Evolutionary conservation across 2,113 vertebrate species (phyloP).

Genomic region (Procavia capensis): DNA sequence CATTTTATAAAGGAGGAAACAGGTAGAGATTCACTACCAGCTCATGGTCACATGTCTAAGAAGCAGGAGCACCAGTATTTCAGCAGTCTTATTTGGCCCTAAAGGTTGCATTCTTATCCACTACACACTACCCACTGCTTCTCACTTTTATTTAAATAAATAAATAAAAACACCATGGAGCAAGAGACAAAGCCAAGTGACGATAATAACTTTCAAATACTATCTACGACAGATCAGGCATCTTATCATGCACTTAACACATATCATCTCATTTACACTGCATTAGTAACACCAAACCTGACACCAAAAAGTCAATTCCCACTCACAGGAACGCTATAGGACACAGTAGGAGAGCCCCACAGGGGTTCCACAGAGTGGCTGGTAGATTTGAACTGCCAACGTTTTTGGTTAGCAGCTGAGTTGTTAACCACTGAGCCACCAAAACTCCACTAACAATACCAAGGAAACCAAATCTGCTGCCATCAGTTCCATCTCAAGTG

Average conservation of each 20-base stretch:
- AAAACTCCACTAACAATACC: not conserved
- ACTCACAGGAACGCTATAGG: too few species aligned
- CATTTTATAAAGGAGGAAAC: slow-evolving; percentile 12
- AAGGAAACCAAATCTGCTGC: too few species aligned
- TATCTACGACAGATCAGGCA: not conserved
- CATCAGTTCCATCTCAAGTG: too few species aligned
- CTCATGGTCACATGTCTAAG: not conserved
- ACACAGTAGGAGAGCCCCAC: too few species aligned
- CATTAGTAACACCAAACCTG: not conserved
- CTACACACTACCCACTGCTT: not conserved
- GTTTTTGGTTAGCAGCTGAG: too few species aligned
- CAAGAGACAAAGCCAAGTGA: slow-evolving; percentile 7
- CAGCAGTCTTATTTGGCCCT: not conserved
- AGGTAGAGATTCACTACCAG: not conserved
- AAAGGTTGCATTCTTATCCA: not conserved
- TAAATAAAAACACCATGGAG: slow-evolving; percentile 14
- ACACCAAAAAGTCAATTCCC: too few species aligned
- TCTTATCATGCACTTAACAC: slow-evolving; percentile 13
- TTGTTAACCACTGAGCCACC: too few species aligned
- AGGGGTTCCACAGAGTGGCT: too few species aligned
- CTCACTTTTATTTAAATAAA: slow-evolving; percentile 12
- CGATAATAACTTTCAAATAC: slow-evolving; percentile 48
- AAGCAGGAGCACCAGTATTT: not conserved
- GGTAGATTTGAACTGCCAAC: too few species aligned
- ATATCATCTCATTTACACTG: slow-evolving; percentile 45